These are phyloP conservation scores for Augiades crinisus DNA, from an alignment of 2,888 invertebrate species.

Conservation along the genomic window DNA sequence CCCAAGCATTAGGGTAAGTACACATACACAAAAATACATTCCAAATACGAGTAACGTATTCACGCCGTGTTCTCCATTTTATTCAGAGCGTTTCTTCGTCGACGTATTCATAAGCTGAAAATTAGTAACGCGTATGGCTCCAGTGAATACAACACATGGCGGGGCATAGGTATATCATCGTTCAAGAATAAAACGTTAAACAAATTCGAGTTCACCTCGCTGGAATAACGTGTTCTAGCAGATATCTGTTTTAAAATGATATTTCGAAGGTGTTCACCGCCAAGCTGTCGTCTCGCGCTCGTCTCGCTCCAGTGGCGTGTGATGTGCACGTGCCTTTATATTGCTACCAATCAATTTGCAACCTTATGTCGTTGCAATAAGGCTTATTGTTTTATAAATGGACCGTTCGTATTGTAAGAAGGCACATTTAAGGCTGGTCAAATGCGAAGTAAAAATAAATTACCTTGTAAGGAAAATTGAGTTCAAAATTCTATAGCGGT, in stretches of 20 bases:
- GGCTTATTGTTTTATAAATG: background rate
- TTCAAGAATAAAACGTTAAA: background rate
- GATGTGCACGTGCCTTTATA: constrained; percentile 25
- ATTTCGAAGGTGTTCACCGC: constrained; percentile 27
- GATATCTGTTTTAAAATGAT: constrained; percentile 24
- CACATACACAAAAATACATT: too few species aligned
- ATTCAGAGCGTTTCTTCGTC: too few species aligned
- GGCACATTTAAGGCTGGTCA: background rate
- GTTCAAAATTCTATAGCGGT: background rate
- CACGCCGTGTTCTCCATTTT: too few species aligned
- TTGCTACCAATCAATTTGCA: background rate
- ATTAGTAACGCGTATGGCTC: background rate
- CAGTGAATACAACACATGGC: constrained; percentile 1
- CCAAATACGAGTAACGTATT: too few species aligned
- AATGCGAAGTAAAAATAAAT: background rate
- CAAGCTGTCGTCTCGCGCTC: constrained; percentile 26
- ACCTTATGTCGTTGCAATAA: background rate
- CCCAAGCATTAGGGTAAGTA: too few species aligned
- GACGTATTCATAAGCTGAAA: background rate
- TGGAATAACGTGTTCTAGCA: constrained; percentile 18
- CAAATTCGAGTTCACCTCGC: constrained; percentile 8
- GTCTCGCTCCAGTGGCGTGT: constrained; percentile 27
- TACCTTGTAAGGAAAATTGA: background rate
- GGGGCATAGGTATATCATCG: background rate
- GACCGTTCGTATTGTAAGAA: background rate